Evolutionary conservation across 2,113 vertebrate species (phyloP).

Genomic region (Mastomys coucha): DNA sequence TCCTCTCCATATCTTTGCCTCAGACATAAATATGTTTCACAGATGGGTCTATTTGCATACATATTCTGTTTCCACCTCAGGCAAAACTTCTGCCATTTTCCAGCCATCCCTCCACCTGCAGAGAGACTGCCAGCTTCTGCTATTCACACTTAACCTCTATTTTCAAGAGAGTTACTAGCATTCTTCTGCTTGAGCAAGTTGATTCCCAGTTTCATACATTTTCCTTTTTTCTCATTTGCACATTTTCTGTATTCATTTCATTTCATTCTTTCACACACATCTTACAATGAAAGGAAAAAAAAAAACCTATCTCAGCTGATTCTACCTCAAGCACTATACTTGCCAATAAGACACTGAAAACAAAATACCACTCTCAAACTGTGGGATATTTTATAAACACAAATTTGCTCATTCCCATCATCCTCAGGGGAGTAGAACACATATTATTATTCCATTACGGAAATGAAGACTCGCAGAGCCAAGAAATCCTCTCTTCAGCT

Average conservation of each 20-base stretch:
- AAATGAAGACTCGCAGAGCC: slow-evolving; percentile 74
- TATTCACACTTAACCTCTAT: background rate
- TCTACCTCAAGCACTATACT: slow-evolving; percentile 12
- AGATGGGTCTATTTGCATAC: slow-evolving; percentile 30
- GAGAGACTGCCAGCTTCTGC: background rate
- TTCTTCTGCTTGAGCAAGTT: background rate
- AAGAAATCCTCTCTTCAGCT: slow-evolving; percentile 53
- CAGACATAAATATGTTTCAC: background rate
- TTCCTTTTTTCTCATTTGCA: slow-evolving; percentile 20
- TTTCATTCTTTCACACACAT: background rate
- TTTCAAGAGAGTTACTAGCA: background rate
- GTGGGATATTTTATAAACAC: slow-evolving; percentile 61
- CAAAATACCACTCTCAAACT: slow-evolving; percentile 55
- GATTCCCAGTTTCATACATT: background rate
- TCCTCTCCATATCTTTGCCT: slow-evolving; percentile 37
- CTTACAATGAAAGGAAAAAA: slow-evolving; percentile 61
- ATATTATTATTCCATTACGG: slow-evolving; percentile 80
- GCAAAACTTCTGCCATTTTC: background rate
- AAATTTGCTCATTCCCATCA: slow-evolving; percentile 67
- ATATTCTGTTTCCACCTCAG: slow-evolving; percentile 44
- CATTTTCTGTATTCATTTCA: background rate
- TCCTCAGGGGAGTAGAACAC: slow-evolving; percentile 44
- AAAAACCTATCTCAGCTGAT: background rate
- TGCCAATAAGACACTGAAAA: slow-evolving; percentile 68
- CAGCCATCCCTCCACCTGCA: background rate